phyloP scores from a whole-genome alignment of 1,140 invertebrate species.

The Cydia pomonella region DNA sequence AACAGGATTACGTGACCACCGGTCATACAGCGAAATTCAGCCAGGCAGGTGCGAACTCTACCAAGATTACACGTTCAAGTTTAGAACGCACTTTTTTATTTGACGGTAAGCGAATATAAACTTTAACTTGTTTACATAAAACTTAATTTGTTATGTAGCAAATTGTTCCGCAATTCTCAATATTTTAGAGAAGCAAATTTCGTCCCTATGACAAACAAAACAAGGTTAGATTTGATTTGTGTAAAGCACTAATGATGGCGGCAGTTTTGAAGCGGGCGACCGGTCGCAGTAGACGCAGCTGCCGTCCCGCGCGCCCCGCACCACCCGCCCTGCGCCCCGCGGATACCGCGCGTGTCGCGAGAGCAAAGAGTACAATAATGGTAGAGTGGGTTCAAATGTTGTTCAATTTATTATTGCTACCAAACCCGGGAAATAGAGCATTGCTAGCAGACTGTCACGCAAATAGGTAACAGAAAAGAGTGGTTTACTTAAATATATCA shows the following conservation, averaged over 20 bases:
- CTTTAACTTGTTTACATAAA: not conserved
- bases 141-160: not conserved
- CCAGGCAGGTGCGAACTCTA: slow-evolving; percentile 23
- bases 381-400: not conserved
- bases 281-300: slow-evolving; percentile 74
- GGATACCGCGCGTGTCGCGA: slow-evolving; percentile 68
- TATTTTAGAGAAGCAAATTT: not conserved
- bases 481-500: too few species aligned
- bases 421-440: too few species aligned
- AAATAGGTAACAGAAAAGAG: too few species aligned
- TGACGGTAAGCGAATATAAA: not conserved
- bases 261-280: slow-evolving; percentile 67
- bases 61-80: slow-evolving; percentile 18
- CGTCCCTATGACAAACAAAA: not conserved
- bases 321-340: slow-evolving; percentile 47
- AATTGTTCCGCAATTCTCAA: not conserved
- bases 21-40: slow-evolving; percentile 5
- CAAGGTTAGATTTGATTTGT: slow-evolving; percentile 45
- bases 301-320: slow-evolving; percentile 54
- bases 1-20: slow-evolving; percentile 28
- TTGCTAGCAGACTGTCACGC: too few species aligned
- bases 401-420: too few species aligned
- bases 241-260: slow-evolving; percentile 52
- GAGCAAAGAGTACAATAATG: slow-evolving; percentile 52
- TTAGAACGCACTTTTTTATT: slow-evolving; percentile 4